Conservation (phyloP, 2,888 invertebrate genomes). For the Brachyptera putata region DNA sequence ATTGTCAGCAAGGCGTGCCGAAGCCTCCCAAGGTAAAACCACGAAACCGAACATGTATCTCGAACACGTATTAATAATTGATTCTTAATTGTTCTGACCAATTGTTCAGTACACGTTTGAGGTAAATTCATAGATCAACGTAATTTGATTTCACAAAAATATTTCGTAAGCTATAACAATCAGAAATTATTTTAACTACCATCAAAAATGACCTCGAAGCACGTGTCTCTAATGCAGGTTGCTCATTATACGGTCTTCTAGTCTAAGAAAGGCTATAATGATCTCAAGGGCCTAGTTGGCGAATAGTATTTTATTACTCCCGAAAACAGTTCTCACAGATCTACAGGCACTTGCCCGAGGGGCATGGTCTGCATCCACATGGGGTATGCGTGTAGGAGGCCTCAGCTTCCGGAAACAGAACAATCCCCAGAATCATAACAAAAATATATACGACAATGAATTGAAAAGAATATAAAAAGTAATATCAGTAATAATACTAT, state of each 20-base stretch:
- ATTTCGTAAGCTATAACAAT: too few species aligned
- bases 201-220: too few species aligned
- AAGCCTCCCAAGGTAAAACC: background rate
- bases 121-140: background rate
- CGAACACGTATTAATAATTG: background rate
- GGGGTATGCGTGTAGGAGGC: slow-evolving; percentile 8
- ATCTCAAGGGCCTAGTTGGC: too few species aligned
- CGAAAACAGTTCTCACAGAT: background rate
- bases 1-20: slow-evolving; percentile 4
- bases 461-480: background rate
- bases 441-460: slow-evolving; percentile 13
- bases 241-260: too few species aligned
- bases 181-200: too few species aligned
- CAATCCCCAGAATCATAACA: slow-evolving; percentile 15
- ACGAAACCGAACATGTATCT: background rate
- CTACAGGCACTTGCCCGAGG: too few species aligned
- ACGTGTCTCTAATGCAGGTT: too few species aligned
- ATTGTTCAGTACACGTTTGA: background rate
- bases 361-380: too few species aligned
- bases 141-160: background rate
- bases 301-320: too few species aligned
- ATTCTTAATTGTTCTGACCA: background rate
- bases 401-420: slow-evolving; percentile 20
- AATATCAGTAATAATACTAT: too few species aligned
- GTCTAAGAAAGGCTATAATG: too few species aligned